phyloP scores from a whole-genome alignment of 2,888 invertebrate genomes.

The Drosophila dives region DNA sequence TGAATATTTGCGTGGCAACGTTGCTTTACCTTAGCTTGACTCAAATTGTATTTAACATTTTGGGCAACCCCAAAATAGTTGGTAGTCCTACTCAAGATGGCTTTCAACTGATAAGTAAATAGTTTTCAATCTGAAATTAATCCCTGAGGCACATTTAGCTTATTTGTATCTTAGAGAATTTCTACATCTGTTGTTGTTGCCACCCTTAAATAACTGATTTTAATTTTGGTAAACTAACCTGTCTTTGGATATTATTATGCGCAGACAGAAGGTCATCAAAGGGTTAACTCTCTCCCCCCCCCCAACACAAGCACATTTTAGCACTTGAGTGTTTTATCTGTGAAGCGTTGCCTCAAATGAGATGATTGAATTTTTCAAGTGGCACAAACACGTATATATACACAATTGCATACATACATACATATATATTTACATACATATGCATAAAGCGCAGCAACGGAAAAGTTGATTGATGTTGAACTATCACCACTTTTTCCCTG shows the following conservation, averaged over 20 bases:
- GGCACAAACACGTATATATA: background rate
- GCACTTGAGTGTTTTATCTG: slow-evolving; percentile 11
- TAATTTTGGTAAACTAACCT: slow-evolving; percentile 26
- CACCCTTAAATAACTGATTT: slow-evolving; percentile 4
- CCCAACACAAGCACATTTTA: background rate
- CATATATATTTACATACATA: background rate
- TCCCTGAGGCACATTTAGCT: background rate
- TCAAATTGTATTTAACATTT: background rate
- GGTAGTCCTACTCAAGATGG: background rate
- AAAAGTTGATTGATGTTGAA: slow-evolving; percentile 58
- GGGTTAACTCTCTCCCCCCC: slow-evolving; percentile 13
- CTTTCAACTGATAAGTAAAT: background rate
- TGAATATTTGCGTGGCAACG: background rate
- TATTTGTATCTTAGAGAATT: background rate
- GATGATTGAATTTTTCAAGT: slow-evolving; percentile 53
- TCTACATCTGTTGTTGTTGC: background rate
- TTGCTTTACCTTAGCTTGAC: background rate
- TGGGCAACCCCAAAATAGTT: background rate
- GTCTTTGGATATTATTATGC: slow-evolving; percentile 11
- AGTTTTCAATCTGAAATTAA: background rate
- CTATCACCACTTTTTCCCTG: slow-evolving; percentile 37
- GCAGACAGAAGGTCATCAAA: slow-evolving; percentile 18
- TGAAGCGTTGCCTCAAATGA: slow-evolving; percentile 13
- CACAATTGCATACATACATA: background rate
- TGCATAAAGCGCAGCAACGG: background rate